These are phyloP conservation scores for Erethizon dorsatum DNA, from an alignment of 2,797 vertebrate species.

Conservation along the genomic window DNA sequence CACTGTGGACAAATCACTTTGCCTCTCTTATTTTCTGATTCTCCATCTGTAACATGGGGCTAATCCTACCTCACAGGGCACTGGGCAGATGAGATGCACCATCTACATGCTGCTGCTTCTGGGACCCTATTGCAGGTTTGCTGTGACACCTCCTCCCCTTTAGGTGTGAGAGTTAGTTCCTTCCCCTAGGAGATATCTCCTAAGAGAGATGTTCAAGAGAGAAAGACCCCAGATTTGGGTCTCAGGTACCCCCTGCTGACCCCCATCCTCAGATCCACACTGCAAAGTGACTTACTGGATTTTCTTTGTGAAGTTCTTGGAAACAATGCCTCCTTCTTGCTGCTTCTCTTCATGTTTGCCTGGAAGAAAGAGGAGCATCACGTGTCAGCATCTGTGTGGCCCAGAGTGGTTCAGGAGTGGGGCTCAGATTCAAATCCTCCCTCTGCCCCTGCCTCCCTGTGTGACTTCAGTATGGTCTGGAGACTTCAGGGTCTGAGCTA, in stretches of 20 bases:
- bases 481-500: background rate
- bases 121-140: background rate
- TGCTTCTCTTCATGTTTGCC: constrained; percentile 99
- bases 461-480: background rate
- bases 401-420: fast-evolving
- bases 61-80: background rate
- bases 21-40: background rate
- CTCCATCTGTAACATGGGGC: background rate
- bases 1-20: too few species aligned
- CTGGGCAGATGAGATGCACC: background rate
- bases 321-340: constrained; percentile 97
- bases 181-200: fast-evolving
- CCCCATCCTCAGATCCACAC: fast-evolving
- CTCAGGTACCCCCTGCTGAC: background rate
- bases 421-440: background rate
- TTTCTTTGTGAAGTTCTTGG: constrained; percentile 99
- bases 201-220: background rate
- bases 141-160: background rate
- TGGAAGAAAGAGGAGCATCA: constrained; percentile 85
- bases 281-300: constrained; percentile 95
- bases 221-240: background rate
- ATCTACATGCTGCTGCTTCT: background rate
- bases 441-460: background rate
- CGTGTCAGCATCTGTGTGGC: background rate
- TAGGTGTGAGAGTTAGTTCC: background rate